A percentile compares a stretch with the other conserved stretches of the same genome.
Conservation (phyloP, 2,888 invertebrate species). For the Drosophila anomalata region DNA sequence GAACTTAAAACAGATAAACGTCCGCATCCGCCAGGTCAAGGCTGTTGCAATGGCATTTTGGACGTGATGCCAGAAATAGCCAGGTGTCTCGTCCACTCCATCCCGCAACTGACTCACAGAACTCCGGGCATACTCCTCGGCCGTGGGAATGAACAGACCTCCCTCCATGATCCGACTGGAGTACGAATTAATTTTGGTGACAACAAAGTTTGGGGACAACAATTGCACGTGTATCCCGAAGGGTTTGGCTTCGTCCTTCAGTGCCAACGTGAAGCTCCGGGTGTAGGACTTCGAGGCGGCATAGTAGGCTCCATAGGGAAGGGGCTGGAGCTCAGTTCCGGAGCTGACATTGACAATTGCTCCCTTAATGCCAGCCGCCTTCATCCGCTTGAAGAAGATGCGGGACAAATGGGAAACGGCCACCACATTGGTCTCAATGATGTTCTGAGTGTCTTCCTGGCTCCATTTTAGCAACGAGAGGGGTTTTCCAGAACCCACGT, state of each 20-base stretch:
- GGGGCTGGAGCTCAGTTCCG: slow-evolving; percentile 92
- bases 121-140: slow-evolving; percentile 88
- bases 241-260: slow-evolving; percentile 90
- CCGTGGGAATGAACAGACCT: slow-evolving; percentile 88
- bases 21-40: slow-evolving; percentile 52
- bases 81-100: slow-evolving; percentile 90
- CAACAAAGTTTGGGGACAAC: slow-evolving; percentile 91
- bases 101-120: slow-evolving; percentile 93
- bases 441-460: slow-evolving; percentile 89
- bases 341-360: slow-evolving; percentile 96
- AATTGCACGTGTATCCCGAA: slow-evolving; percentile 92
- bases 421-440: slow-evolving; percentile 93
- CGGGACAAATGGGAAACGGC: slow-evolving; percentile 93
- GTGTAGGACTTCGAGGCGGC: slow-evolving; percentile 93
- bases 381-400: slow-evolving; percentile 91
- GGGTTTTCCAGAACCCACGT: slow-evolving; percentile 86
- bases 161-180: slow-evolving; percentile 88
- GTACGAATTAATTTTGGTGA: slow-evolving; percentile 95
- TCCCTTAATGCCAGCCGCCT: slow-evolving; percentile 87
- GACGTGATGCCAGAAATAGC: slow-evolving; percentile 94
- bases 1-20: slow-evolving; percentile 10
- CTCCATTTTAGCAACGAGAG: slow-evolving; percentile 90
- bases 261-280: slow-evolving; percentile 90
- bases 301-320: slow-evolving; percentile 94
- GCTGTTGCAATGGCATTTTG: slow-evolving; percentile 85